Evolutionary conservation across 2,888 invertebrate species (phyloP), one percentile per base, ranked within the genome.

Genomic region (Mythimna impura): DNA sequence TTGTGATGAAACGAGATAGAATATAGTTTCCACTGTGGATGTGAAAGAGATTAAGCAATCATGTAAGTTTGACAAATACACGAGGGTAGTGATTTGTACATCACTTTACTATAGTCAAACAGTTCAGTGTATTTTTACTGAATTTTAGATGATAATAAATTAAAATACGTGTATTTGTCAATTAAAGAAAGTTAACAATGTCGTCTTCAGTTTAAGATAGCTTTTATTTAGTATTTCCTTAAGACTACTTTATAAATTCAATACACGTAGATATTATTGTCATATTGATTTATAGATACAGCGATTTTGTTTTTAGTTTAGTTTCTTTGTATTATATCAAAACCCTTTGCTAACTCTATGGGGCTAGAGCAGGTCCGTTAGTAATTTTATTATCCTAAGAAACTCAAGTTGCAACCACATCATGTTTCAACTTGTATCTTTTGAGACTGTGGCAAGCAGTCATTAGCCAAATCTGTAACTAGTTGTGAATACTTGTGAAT

Each of bases 401-500:
- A n/a, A 14, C 14, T n/a, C 47, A 64, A 57, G 36, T 47, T 66
- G 36, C 20, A 3, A 55, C 60, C 36, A 50, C 14, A 76, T 2
- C 14, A 30, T 20, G 47, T 50, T 54, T 20, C 8, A 77, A 40
- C 22, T 40, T 50, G 47, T 63, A 60, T 60, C 43, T 60, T 25
- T 54, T 58, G 58, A 36, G 22, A 36, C 25, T 63, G 47, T 47
- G 54, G 20, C 25, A 22, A 70, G 25, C 55, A 64, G 14, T 36
- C 43, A 57, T 76, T 71, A 71, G 25, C 34, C 6, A 36, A 47
- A 22, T 64, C 7, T 36, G 55, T 50, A 65, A 64, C 63, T 60
- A 50, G 50, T 57, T 54, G 63, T 58, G 36, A 63, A 66, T 58
- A 63, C 34, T 30, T 57, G 30, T 34, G 61, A 74, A 47, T 54